phyloP scores from a whole-genome alignment of 2,888 invertebrate species.

The Caenorhabditis zanzibari region DNA sequence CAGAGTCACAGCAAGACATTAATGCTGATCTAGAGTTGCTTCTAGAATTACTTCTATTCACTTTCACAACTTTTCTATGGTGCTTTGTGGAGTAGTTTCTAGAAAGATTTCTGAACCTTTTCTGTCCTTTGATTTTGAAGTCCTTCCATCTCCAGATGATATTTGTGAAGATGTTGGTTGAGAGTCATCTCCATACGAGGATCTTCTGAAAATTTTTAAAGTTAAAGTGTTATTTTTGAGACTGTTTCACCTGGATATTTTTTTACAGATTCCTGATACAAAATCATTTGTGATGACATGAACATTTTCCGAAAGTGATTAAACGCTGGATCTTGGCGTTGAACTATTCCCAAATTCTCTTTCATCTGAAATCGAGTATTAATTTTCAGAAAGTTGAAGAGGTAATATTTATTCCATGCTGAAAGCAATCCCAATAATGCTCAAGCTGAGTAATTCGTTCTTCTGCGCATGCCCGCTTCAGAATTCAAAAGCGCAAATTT shows the following conservation, averaged over 20 bases:
- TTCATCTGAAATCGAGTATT: constrained; percentile 78
- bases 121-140: constrained; percentile 50
- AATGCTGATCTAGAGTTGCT: constrained; percentile 60
- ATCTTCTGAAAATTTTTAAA: constrained; percentile 35
- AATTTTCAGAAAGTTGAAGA: background rate
- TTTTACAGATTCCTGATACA: constrained; percentile 80
- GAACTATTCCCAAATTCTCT: constrained; percentile 78
- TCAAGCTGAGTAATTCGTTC: constrained; percentile 22
- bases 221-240: background rate
- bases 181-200: constrained; percentile 61
- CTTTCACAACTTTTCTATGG: constrained; percentile 48
- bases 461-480: constrained; percentile 12
- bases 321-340: constrained; percentile 76
- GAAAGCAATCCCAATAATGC: constrained; percentile 41
- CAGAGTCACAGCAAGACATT: constrained; percentile 21
- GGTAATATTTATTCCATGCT: constrained; percentile 15
- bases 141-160: constrained; percentile 58
- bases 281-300: constrained; percentile 82
- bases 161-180: constrained; percentile 67
- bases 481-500: background rate
- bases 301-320: constrained; percentile 79
- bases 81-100: constrained; percentile 73
- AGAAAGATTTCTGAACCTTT: constrained; percentile 63
- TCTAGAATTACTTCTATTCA: constrained; percentile 44
- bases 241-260: constrained; percentile 74